These are phyloP conservation scores for Dermatophagoides farinae DNA, from an alignment of 1,140 invertebrate genomes.

Conservation along the genomic window DNA sequence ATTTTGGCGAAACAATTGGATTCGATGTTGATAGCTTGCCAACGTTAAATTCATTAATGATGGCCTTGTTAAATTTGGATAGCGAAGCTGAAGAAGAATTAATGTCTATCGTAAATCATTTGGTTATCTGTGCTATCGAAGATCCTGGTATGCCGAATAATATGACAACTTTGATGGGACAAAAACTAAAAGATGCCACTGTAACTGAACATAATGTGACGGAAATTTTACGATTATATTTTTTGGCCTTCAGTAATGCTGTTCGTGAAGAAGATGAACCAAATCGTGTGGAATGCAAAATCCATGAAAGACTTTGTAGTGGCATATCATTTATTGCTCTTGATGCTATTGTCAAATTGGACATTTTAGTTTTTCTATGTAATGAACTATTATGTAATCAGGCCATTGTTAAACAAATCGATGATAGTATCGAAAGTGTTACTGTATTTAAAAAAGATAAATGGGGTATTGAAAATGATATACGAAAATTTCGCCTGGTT, in stretches of 20 bases:
- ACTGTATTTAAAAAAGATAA: constrained; percentile 30
- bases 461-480: constrained; percentile 23
- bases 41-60: constrained; percentile 59
- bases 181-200: constrained; percentile 71
- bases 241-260: constrained; percentile 40
- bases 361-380: constrained; percentile 69
- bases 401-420: constrained; percentile 43
- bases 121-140: constrained; percentile 73
- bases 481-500: constrained; percentile 15
- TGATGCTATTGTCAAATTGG: constrained; percentile 61
- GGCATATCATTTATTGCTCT: constrained; percentile 64
- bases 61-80: constrained; percentile 50
- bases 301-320: constrained; percentile 10
- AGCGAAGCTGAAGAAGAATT: constrained; percentile 69
- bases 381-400: constrained; percentile 84
- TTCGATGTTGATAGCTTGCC: constrained; percentile 76
- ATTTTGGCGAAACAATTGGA: constrained; percentile 77
- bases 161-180: constrained; percentile 48
- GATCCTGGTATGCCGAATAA: constrained; percentile 63
- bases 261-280: neutral
- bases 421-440: constrained; percentile 31
- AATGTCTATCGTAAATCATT: constrained; percentile 62
- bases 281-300: constrained; percentile 1
- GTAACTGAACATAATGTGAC: constrained; percentile 76
- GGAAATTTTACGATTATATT: constrained; percentile 71